Evolutionary conservation across 2,888 invertebrate genomes (phyloP).

Genomic region (Strigamia crassipes): DNA sequence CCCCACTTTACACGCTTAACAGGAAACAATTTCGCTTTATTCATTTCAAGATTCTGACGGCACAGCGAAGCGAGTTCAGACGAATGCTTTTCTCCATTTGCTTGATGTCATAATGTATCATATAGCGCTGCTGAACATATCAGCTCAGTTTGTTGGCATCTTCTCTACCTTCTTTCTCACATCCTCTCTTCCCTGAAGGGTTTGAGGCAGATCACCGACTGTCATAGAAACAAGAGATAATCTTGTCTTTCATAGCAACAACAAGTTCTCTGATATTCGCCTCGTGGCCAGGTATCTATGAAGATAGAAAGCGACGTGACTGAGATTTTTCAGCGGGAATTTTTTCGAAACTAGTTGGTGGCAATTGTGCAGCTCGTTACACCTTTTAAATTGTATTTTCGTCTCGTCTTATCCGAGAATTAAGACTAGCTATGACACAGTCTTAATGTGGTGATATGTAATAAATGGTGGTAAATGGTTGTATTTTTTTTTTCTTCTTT

Average conservation of each 20-base stretch:
- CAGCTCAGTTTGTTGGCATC: not conserved
- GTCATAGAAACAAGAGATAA: constrained; percentile 18
- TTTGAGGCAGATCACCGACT: not conserved
- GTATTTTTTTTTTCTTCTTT: not conserved
- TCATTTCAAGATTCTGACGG: not conserved
- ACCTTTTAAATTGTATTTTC: too few relatives aligned
- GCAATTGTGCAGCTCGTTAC: constrained; percentile 8
- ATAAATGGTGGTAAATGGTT: not conserved
- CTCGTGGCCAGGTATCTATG: not conserved
- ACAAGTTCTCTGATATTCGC: constrained; percentile 11
- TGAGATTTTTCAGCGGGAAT: not conserved
- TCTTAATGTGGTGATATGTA: not conserved
- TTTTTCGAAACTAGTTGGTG: not conserved
- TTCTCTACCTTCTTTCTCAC: constrained; percentile 15
- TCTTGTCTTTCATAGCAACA: constrained; percentile 17
- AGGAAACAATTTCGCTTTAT: constrained; percentile 17
- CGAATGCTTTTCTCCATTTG: not conserved
- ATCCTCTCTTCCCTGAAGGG: not conserved
- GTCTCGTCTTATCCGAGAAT: not conserved
- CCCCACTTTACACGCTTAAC: not conserved
- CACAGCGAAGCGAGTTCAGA: not conserved
- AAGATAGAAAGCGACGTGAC: not conserved
- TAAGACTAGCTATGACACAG: not conserved
- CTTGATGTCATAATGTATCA: not conserved
- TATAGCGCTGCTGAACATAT: not conserved